phyloP scores from a whole-genome alignment of 2,797 vertebrate species.

The Danio aesculapii region DNA sequence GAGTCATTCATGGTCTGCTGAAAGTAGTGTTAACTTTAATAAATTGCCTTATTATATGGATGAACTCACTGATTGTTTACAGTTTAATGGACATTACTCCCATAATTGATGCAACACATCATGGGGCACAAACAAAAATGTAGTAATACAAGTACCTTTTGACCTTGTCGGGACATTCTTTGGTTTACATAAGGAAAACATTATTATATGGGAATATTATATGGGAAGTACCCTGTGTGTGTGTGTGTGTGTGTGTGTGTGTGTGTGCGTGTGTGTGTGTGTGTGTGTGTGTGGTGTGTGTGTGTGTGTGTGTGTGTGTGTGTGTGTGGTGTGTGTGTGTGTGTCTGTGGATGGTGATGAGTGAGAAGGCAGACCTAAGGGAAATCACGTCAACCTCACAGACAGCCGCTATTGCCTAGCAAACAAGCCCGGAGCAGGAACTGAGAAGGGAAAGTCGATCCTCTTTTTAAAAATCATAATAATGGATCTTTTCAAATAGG shows the following conservation, averaged over 20 bases:
- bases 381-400: conserved; percentile 76
- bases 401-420: conserved; percentile 77
- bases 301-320: conserved; percentile 42
- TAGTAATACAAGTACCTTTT: too few species aligned
- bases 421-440: conserved; percentile 71
- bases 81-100: too few species aligned
- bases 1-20: too few species aligned
- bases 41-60: too few species aligned
- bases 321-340: conserved; percentile 37
- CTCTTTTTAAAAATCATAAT: conserved; percentile 66
- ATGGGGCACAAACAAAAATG: too few species aligned
- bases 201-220: too few species aligned
- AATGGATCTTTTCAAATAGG: conserved; percentile 66
- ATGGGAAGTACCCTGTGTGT: neutral
- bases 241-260: conserved; percentile 36
- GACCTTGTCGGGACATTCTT: too few species aligned
- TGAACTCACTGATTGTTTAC: too few species aligned
- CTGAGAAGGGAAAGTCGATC: conserved; percentile 73
- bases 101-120: too few species aligned
- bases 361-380: conserved; percentile 73
- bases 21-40: too few species aligned
- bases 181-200: too few species aligned
- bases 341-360: conserved; percentile 71
- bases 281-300: conserved; percentile 47
- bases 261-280: conserved; percentile 42